These are phyloP conservation scores for Glaucopsyche alexis DNA, from an alignment of 2,888 invertebrate species.

Conservation along the genomic window DNA sequence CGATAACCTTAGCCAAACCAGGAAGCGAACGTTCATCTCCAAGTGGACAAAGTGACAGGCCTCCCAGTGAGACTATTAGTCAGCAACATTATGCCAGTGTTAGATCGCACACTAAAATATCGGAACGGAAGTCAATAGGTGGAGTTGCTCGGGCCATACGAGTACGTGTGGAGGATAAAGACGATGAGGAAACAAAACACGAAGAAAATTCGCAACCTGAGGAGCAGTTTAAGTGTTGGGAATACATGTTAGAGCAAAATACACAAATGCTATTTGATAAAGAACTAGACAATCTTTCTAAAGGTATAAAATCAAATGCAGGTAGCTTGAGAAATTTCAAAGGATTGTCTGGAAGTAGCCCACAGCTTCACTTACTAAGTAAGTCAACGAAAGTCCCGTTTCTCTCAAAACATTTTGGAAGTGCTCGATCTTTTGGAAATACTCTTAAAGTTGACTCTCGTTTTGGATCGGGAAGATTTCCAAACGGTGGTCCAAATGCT, in stretches of 20 bases:
- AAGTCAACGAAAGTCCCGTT: conserved; percentile 76
- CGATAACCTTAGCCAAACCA: conserved; percentile 67
- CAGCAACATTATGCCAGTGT: conserved; percentile 76
- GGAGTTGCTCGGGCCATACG: conserved; percentile 82
- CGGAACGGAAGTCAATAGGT: conserved; percentile 78
- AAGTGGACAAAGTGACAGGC: conserved; percentile 91
- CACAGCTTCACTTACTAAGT: conserved; percentile 79
- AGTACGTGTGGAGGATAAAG: conserved; percentile 83
- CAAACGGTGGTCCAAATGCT: conserved; percentile 89
- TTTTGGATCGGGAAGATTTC: conserved; percentile 80
- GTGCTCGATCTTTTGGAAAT: conserved; percentile 88
- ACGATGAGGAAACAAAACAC: conserved; percentile 68
- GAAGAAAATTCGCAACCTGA: conserved; percentile 82
- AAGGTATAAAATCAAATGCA: conserved; percentile 78
- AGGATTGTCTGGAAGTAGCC: conserved; percentile 85
- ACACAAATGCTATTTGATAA: conserved; percentile 93
- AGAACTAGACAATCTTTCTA: conserved; percentile 89
- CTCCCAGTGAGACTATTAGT: conserved; percentile 63
- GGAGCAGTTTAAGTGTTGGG: conserved; percentile 95
- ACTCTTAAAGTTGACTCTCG: conserved; percentile 80
- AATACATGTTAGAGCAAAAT: conserved; percentile 95
- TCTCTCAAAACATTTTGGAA: conserved; percentile 88
- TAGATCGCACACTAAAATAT: conserved; percentile 62
- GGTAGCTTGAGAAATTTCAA: conserved; percentile 79
- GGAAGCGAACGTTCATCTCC: conserved; percentile 89